phyloP scores from a whole-genome alignment of 1,140 invertebrate species.

The Achatina immaculata region DNA sequence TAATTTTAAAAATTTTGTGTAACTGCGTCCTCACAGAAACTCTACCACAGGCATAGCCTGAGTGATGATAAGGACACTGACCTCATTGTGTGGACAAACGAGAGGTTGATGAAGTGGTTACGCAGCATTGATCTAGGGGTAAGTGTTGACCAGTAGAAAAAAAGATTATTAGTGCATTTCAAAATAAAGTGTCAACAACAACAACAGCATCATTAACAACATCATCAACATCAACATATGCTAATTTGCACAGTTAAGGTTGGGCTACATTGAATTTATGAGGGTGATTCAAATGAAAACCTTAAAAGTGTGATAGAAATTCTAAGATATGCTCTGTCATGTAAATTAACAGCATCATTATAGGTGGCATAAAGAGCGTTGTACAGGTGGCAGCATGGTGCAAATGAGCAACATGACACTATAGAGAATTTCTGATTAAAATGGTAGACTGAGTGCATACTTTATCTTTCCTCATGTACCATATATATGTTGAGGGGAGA shows the following conservation, averaged over 20 bases:
- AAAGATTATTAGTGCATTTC: not conserved
- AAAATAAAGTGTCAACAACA: conserved; percentile 31
- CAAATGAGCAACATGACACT: too few species aligned
- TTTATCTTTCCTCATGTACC: too few species aligned
- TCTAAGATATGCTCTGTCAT: too few species aligned
- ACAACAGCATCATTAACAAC: not conserved
- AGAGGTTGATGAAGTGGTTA: conserved; percentile 92
- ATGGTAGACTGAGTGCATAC: too few species aligned
- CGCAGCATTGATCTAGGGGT: conserved; percentile 88
- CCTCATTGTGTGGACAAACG: conserved; percentile 95
- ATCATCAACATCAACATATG: not conserved
- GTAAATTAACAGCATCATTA: too few species aligned
- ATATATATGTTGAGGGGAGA: too few species aligned
- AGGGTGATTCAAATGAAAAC: too few species aligned
- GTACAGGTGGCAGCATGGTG: too few species aligned
- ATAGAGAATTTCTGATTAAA: too few species aligned
- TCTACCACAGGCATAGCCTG: conserved; percentile 87
- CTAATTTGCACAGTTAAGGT: not conserved
- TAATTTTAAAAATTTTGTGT: too few species aligned
- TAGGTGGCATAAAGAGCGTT: too few species aligned
- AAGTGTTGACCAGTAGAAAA: conserved; percentile 21
- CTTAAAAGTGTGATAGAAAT: too few species aligned
- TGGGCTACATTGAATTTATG: not conserved
- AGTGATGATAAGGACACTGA: conserved; percentile 89
- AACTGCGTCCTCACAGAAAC: conserved; percentile 79